Evolutionary conservation across 2,113 vertebrate species (phyloP).

Genomic region (Lophochroa leadbeateri): DNA sequence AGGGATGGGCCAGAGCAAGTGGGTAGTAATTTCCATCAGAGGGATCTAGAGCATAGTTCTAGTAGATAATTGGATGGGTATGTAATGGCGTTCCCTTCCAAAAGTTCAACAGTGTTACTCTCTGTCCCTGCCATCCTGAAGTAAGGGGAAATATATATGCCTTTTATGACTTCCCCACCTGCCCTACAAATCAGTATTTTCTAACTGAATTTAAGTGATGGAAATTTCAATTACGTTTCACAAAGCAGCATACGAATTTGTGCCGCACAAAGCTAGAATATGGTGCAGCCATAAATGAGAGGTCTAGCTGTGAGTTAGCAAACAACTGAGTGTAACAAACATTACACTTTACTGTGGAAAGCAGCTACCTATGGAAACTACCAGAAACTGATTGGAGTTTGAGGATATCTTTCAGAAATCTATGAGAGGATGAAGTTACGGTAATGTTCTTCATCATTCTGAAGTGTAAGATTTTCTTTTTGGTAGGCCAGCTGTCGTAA

Average conservation of each 20-base stretch:
- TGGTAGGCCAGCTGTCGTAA: neutral
- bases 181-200: neutral
- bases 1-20: neutral
- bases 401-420: neutral
- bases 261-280: neutral
- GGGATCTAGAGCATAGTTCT: neutral
- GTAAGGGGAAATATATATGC: neutral
- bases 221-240: neutral
- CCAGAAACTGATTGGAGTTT: neutral
- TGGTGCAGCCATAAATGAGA: neutral
- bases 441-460: neutral
- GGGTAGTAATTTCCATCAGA: neutral
- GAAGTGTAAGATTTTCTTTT: neutral
- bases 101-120: neutral
- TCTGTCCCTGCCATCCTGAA: neutral
- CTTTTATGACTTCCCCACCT: neutral
- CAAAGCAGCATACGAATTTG: neutral
- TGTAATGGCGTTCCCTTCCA: neutral
- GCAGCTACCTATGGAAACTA: neutral
- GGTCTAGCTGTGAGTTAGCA: neutral
- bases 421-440: neutral
- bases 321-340: neutral
- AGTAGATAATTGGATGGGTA: neutral
- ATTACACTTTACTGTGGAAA: neutral
- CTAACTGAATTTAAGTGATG: neutral